These are phyloP conservation scores for Bagarius yarrelli DNA, from an alignment of 2,113 vertebrate species.

Conservation along the genomic window DNA sequence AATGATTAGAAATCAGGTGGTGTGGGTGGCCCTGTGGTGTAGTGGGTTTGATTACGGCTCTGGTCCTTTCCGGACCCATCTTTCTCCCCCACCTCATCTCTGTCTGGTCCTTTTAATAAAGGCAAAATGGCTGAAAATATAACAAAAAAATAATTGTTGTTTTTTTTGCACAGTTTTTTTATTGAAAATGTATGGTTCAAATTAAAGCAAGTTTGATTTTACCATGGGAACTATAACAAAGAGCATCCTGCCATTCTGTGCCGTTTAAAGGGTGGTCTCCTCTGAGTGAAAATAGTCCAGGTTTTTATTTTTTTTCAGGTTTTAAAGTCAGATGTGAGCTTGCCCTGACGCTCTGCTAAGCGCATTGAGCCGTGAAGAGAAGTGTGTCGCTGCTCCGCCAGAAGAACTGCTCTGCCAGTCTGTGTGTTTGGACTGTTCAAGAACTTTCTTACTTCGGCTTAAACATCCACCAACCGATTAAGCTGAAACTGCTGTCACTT, in stretches of 20 bases:
- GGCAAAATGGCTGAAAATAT: too few species aligned
- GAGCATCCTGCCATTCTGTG: not conserved
- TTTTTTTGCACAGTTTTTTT: too few species aligned
- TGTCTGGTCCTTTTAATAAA: too few species aligned
- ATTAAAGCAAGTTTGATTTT: not conserved
- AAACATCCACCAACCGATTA: too few species aligned
- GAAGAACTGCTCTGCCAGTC: not conserved
- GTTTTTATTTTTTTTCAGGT: not conserved
- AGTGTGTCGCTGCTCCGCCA: not conserved
- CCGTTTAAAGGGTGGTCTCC: not conserved
- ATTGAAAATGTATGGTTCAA: not conserved
- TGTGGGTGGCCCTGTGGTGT: not conserved
- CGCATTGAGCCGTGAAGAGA: not conserved
- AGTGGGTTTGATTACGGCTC: not conserved
- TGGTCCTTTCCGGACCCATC: too few species aligned
- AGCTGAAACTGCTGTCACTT: too few species aligned
- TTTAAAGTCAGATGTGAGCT: constrained; percentile 25
- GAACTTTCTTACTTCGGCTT: too few species aligned
- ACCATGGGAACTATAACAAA: not conserved
- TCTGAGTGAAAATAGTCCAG: not conserved
- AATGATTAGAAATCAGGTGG: not conserved
- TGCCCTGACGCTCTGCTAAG: not conserved
- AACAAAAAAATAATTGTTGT: too few species aligned
- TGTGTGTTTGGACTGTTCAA: not conserved
- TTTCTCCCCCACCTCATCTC: too few species aligned